Base-by-base conservation (phyloP, 2,113 vertebrate species). In the Triplophysa dalaica region DNA sequence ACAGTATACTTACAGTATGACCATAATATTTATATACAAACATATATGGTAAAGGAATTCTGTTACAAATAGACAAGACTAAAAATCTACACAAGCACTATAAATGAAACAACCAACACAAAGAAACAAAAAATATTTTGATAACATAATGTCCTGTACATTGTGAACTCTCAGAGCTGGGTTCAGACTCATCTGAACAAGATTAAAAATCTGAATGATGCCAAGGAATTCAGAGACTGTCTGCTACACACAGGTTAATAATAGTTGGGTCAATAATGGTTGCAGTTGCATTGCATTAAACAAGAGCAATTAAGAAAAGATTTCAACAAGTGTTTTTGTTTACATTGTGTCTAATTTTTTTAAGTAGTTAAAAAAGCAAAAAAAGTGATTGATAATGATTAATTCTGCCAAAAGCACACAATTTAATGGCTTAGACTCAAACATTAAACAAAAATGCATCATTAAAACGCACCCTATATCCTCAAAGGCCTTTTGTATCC, bases 261-360 rank as follows among this genome's bases (percentile, higher is more conserved):
- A 24, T 24, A 24, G 1, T 24, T 24, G 24, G 24, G 24, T 24
- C 2, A 24, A 24, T 24, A 24, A 91, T 91, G 91, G 90, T 84
- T 76, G 84, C 64, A 85, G 88, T 87, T 89, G 89, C 52, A 85
- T 93, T 93, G 88, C 79, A 80, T 83, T 92, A 92, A 85, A 81
- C 80, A 80, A 85, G 86, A 83, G 86, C 84, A 86, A 85, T 82
- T 62, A 89, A 88, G 89, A 91, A 90, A 92, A 90, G 85, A 85
- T 89, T 84, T 84, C 87, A 92, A 67, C 78, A 68, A 60, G 70
- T 56, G 43, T 70, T 64, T 78, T 73, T 82, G n/a, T 16, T 52
- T 48, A 52, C 43, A 72, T 17, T 43, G 76, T 65, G 5, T 29
- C 19, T 58, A 4, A n/a, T 8, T 56, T 19, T 19, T 29, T 29